Evolutionary conservation across 2,797 vertebrate species (phyloP).

Genomic region (Spheniscus humboldti): DNA sequence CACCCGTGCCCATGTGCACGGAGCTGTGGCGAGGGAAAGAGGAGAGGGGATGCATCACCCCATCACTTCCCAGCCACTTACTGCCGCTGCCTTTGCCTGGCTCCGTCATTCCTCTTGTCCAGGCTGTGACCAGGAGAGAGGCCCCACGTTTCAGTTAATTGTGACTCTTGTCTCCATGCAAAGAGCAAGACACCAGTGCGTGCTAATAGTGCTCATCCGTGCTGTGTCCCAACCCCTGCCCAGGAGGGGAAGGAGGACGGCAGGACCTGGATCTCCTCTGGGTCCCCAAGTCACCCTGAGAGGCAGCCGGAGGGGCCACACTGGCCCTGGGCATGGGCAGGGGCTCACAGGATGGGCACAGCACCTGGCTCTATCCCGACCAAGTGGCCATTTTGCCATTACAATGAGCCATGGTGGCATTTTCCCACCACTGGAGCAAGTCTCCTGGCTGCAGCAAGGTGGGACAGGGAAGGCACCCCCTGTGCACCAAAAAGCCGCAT

Average conservation of each 20-base stretch:
- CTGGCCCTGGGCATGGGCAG: neutral
- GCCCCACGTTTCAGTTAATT: fast-evolving
- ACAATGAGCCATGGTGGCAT: fast-evolving
- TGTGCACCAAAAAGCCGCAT: neutral
- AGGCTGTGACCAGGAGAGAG: neutral
- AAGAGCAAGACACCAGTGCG: no score
- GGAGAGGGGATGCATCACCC: neutral
- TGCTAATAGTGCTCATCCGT: fast-evolving
- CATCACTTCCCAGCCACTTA: neutral
- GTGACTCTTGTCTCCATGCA: fast-evolving
- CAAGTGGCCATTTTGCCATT: neutral
- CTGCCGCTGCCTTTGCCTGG: neutral
- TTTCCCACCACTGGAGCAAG: neutral
- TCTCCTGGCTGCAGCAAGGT: neutral
- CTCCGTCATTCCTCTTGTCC: neutral
- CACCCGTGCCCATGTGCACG: fast-evolving
- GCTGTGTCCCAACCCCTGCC: neutral
- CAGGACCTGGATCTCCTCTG: neutral
- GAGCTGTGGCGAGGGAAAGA: neutral
- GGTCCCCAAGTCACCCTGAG: fast-evolving
- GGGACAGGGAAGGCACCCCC: neutral
- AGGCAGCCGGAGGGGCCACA: neutral
- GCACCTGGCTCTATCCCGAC: fast-evolving
- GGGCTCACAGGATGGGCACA: neutral
- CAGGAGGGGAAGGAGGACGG: fast-evolving